A percentile compares a stretch with the other conserved stretches of the same genome.
Conservation (phyloP, 2,113 vertebrate genomes). For the Aphyosemion australe region DNA sequence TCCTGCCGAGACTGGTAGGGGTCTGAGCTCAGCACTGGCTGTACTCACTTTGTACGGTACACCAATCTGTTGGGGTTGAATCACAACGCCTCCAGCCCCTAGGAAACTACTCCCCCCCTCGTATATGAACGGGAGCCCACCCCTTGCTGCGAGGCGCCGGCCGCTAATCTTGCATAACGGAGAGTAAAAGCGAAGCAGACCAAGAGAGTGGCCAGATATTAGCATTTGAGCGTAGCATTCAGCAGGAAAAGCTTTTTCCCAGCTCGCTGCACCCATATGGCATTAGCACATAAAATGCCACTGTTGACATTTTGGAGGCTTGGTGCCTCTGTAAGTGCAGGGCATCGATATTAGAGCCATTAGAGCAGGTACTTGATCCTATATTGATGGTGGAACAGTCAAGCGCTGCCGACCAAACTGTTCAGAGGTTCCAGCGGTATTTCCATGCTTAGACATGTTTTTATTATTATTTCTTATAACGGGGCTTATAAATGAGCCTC, state of each 20-base stretch:
- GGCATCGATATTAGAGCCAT: conserved; percentile 77
- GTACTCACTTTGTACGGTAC: conserved; percentile 53
- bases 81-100: conserved; percentile 69
- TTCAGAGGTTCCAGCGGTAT: conserved; percentile 18
- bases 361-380: conserved; percentile 69
- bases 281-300: conserved; percentile 79
- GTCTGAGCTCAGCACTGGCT: conserved; percentile 41
- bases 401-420: conserved; percentile 49
- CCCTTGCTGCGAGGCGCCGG: conserved; percentile 73
- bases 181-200: conserved; percentile 77
- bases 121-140: conserved; percentile 63
- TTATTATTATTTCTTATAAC: conserved; percentile 5
- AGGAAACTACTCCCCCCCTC: conserved; percentile 47
- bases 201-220: conserved; percentile 71
- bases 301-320: conserved; percentile 79
- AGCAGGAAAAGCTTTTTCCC: conserved; percentile 78
- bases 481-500: not conserved
- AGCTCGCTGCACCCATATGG: conserved; percentile 78
- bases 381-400: conserved; percentile 70
- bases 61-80: conserved; percentile 75
- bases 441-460: conserved; percentile 16
- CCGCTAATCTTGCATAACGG: conserved; percentile 80
- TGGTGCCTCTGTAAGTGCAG: conserved; percentile 71
- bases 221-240: conserved; percentile 68
- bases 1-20: conserved; percentile 33